Base-by-base conservation (phyloP, 2,888 invertebrate species). In the Crioceris asparagi region DNA sequence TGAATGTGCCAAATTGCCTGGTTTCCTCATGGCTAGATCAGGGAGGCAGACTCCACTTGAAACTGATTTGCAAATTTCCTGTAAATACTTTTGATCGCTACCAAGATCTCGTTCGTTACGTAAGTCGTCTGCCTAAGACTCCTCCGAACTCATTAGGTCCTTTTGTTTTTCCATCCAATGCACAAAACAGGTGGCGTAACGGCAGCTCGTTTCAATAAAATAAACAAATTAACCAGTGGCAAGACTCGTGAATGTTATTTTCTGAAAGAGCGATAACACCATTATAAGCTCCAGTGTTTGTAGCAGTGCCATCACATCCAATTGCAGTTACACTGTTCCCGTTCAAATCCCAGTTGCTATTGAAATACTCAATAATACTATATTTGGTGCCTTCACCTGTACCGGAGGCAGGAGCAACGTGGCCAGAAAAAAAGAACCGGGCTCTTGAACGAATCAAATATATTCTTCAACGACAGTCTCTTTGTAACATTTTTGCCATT, bases 1-100 rank as follows among this genome's bases (percentile, higher is more conserved):
- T 31, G 45, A 39, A 34, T 39, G 42, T 21, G 37, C 29, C 40
- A 44, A 23, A 18, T 36, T 38, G 31, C 46, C 21, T 40, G 46
- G 23, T 7, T 10, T 17, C 10, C 17, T n/a, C 14, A 16, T 35
- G 16, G 35, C n/a, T 35, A 6, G 15, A 17, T 17, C 17, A 3
- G n/a, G 7, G 7, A 5, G 5, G n/a, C 27, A 5, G 23, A 17
- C 12, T 10, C 29, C 18, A n/a, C 2, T 14, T 29, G 17, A 16
- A 18, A 29, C 29, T 8, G 12, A 14, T 17, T 35, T 11, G 12
- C 29, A 29, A 11, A 35, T n/a, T 25, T 35, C 35, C 11, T 16
- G 26, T 17, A 32, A 17, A 18, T 35, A 35, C 26, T 29, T 35
- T 11, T 35, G 35, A 27, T 35, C 29, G 3, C 18, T 35, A 12